Conservation (phyloP, 2,797 vertebrate genomes). For the Etheostoma nigrum region DNA sequence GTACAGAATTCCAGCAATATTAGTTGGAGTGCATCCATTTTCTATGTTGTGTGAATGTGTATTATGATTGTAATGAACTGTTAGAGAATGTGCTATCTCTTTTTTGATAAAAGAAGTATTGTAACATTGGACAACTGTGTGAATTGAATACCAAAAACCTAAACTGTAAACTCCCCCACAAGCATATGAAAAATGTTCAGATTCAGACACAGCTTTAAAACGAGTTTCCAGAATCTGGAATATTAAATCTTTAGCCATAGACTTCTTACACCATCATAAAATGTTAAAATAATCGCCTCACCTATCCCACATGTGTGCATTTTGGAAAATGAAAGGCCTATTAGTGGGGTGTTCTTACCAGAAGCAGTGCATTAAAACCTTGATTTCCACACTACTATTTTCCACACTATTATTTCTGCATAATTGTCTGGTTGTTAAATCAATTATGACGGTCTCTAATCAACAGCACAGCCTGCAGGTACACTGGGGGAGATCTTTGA, state of each 20-base stretch:
- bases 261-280: constrained; percentile 15
- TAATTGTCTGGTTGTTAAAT: constrained; percentile 59
- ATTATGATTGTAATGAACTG: neutral
- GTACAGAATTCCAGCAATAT: constrained; percentile 11
- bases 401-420: constrained; percentile 8
- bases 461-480: constrained; percentile 58
- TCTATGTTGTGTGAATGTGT: neutral
- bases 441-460: constrained; percentile 60
- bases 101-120: neutral
- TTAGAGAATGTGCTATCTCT: neutral
- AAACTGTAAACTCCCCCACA: constrained; percentile 1
- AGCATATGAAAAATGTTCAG: constrained; percentile 27
- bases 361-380: constrained; percentile 32
- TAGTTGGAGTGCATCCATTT: neutral
- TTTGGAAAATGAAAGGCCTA: constrained; percentile 28
- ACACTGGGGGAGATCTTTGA: constrained; percentile 39
- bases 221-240: constrained; percentile 10
- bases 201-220: constrained; percentile 16
- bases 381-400: constrained; percentile 35
- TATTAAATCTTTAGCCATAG: neutral
- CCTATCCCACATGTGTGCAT: constrained; percentile 2
- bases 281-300: constrained; percentile 8
- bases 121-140: constrained; percentile 13
- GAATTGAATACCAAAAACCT: constrained; percentile 2
- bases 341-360: constrained; percentile 6